Evolutionary conservation across 2,888 invertebrate species (phyloP).

Genomic region (Tetragonula carbonaria): DNA sequence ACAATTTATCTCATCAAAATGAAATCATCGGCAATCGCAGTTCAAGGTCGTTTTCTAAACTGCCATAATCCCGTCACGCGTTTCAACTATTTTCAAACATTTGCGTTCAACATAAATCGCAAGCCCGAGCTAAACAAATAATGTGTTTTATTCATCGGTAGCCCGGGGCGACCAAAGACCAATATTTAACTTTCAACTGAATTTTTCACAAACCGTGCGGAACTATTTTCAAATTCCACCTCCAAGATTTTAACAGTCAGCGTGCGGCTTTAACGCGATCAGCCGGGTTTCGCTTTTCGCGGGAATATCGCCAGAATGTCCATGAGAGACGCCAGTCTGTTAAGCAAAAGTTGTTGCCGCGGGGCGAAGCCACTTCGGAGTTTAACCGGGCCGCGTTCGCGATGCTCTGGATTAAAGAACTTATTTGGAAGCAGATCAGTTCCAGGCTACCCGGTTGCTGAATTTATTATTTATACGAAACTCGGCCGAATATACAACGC

Average conservation of each 20-base stretch:
- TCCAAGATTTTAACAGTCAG: slow-evolving; percentile 5
- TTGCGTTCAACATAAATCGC: neutral
- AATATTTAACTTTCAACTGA: slow-evolving; percentile 19
- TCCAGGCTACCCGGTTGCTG: slow-evolving; percentile 53
- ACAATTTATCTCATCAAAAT: neutral
- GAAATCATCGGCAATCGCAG: neutral
- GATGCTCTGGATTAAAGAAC: slow-evolving; percentile 66
- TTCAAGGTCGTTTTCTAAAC: neutral
- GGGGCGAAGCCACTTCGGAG: slow-evolving; percentile 50
- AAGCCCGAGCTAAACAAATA: neutral
- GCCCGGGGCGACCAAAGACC: neutral
- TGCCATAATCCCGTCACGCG: neutral
- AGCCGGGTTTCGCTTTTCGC: slow-evolving; percentile 25
- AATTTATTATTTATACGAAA: slow-evolving; percentile 71
- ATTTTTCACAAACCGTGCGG: neutral
- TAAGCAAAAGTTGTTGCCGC: slow-evolving; percentile 29
- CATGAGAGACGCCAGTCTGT: slow-evolving; percentile 3
- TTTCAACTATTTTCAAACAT: neutral
- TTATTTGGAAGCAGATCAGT: slow-evolving; percentile 70
- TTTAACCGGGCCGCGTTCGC: slow-evolving; percentile 58
- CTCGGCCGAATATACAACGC: slow-evolving; percentile 45
- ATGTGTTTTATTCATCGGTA: neutral
- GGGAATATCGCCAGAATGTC: slow-evolving; percentile 8
- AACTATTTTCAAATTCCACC: slow-evolving; percentile 20
- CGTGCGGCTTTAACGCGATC: slow-evolving; percentile 9